These are phyloP conservation scores for Adelosebastes latens DNA, from an alignment of 2,797 vertebrate genomes.

Conservation along the genomic window DNA sequence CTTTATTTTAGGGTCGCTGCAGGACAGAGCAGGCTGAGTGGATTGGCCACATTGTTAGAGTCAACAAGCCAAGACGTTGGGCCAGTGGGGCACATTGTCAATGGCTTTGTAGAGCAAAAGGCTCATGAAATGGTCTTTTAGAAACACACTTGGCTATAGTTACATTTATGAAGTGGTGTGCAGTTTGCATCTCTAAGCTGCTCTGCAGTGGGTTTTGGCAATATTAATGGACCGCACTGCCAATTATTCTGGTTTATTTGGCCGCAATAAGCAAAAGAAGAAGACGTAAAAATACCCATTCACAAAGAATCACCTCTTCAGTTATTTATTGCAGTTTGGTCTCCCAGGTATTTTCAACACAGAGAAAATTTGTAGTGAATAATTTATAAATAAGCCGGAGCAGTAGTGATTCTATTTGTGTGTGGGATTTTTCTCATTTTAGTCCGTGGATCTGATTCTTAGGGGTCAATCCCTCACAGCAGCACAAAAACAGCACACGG, in stretches of 20 bases:
- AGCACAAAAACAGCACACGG: not conserved
- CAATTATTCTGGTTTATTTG: conserved; percentile 19
- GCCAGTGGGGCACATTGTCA: conserved; percentile 2
- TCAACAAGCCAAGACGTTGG: not conserved
- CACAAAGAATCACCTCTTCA: not conserved
- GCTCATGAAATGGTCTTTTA: conserved; percentile 24
- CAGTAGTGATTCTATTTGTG: not conserved
- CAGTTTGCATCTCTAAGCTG: conserved; percentile 15
- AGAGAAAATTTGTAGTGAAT: not conserved
- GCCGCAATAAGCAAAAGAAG: not conserved
- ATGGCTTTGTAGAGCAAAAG: not conserved
- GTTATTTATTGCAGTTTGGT: not conserved
- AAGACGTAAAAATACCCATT: not conserved
- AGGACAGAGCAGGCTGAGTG: not conserved
- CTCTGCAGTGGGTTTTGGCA: conserved; percentile 6
- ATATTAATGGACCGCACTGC: conserved; percentile 9
- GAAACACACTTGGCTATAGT: conserved; percentile 20
- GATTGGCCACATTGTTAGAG: not conserved
- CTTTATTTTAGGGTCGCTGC: not conserved
- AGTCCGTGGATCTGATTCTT: not conserved
- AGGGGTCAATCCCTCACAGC: not conserved
- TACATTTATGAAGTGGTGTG: conserved; percentile 11
- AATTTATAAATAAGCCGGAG: not conserved
- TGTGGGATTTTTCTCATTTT: not conserved
- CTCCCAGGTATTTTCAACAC: not conserved